These are phyloP conservation scores for Triplophysa tibetana DNA, from an alignment of 2,113 vertebrate species.

Conservation along the genomic window DNA sequence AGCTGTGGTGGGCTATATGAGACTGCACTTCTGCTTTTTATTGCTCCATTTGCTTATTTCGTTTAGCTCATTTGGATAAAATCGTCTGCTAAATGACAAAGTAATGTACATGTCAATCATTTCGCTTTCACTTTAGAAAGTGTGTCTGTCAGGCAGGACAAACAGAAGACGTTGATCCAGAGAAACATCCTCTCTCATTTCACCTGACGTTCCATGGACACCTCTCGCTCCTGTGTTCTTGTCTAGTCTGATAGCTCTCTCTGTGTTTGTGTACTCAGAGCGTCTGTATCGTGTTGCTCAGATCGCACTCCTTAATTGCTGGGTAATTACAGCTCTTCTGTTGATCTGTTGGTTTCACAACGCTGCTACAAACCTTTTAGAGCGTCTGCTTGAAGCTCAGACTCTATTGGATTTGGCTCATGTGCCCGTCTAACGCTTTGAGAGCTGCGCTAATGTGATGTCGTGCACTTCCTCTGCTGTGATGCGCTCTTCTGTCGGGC, in stretches of 20 bases:
- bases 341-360: constrained; percentile 55
- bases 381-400: constrained; percentile 45
- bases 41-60: too few relatives aligned
- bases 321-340: constrained; percentile 57
- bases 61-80: too few relatives aligned
- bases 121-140: too few relatives aligned
- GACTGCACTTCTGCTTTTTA: too few relatives aligned
- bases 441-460: constrained; percentile 25
- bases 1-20: too few relatives aligned
- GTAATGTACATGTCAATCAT: too few relatives aligned
- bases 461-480: constrained; percentile 27
- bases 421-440: constrained; percentile 42
- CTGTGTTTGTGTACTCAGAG: constrained; percentile 30
- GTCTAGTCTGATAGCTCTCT: background rate
- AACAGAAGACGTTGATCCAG: too few relatives aligned
- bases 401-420: constrained; percentile 62
- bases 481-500: constrained; percentile 16
- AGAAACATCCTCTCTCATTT: background rate
- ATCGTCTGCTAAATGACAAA: too few relatives aligned
- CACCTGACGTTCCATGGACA: background rate
- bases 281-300: constrained; percentile 57
- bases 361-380: constrained; percentile 53
- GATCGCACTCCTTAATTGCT: constrained; percentile 55
- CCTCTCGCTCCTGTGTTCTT: background rate
- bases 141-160: background rate